phyloP scores from a whole-genome alignment of 1,140 invertebrate genomes.

The Ips typographus region DNA sequence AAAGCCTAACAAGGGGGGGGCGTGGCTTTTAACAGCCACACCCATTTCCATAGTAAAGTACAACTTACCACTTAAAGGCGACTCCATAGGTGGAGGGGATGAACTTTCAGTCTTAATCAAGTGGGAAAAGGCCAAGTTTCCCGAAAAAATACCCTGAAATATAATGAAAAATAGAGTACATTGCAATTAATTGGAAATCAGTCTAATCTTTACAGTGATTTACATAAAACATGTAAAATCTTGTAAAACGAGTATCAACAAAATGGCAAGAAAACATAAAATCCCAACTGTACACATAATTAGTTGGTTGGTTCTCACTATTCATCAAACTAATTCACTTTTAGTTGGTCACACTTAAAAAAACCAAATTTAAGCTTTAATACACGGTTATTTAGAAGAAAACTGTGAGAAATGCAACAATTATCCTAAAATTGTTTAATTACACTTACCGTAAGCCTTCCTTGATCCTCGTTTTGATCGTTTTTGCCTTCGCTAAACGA shows the following conservation, averaged over 20 bases:
- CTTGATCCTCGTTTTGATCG: conserved; percentile 16
- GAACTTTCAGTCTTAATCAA: conserved; percentile 46
- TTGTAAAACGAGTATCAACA: conserved; percentile 15
- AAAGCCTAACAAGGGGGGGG: too few species aligned
- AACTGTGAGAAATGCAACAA: not conserved
- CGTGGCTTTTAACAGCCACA: too few species aligned
- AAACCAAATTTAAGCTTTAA: not conserved
- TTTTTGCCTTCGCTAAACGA: conserved; percentile 12
- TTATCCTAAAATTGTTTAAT: too few species aligned
- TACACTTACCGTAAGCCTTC: conserved; percentile 25
- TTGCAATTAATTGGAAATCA: not conserved
- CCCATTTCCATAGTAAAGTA: not conserved
- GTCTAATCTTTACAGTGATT: conserved; percentile 21
- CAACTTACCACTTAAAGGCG: conserved; percentile 50
- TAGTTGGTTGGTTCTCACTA: not conserved
- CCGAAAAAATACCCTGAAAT: conserved; percentile 49
- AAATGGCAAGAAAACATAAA: not conserved
- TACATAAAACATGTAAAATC: conserved; percentile 18
- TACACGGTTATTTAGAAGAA: not conserved
- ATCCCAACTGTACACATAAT: not conserved
- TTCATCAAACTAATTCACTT: not conserved
- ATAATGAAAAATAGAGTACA: conserved; percentile 3
- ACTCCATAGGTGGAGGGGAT: conserved; percentile 48
- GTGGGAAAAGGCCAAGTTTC: conserved; percentile 44
- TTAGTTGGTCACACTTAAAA: not conserved